Evolutionary conservation across 53 echinoderm and acorn worm genomes (phyloP), one percentile per base, ranked within the genome.

Genomic region (Temnopleurus reevesii): DNA sequence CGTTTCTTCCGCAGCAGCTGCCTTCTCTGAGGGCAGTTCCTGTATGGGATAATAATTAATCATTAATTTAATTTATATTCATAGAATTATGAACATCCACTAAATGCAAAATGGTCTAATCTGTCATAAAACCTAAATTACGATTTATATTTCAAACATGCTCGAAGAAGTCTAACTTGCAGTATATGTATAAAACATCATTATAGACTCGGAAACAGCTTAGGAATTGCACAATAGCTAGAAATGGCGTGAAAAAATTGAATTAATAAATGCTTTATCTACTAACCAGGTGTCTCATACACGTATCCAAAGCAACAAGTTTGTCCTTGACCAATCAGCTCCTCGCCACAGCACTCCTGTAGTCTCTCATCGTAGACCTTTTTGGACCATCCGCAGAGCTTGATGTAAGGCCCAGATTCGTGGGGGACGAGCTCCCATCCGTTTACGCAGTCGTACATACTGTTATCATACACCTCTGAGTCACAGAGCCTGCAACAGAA

Each of bases 301-400:
- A 45, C 5, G 66, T 8, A 7, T 0, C 51, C 71, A 46, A n/a
- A 1, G 58, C 97, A 97, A 76, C 97, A 97, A 12, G 94, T 97
- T 87, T 92, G 90, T 30, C 95, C 97, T 1, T 65, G 89, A 21
- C 92, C 95, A 58, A 94, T 92, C 77, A 97, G 89, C 0, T 10
- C n/a, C 1, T 47, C 65, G 4, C 81, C 91, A 56, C 97, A 97
- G 76, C 97, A 97, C 24, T 81, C 81, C 17, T 97, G 86, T 21
- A 89, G 82, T 1, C 56, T 55, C n/a, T 82, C 64, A 66, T 93
- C 86, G 55, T 96, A 96, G 12, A 66, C 89, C 44, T 33, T 29
- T 31, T 38, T 60, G 12, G 26, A 24, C 17, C 19, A 12, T 29
- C 65, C 65, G 23, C 88, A 87, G n/a, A 87, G 31, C 13, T 24